These are phyloP conservation scores for Peromyscus attwateri DNA, from an alignment of 2,797 vertebrate genomes.

Conservation along the genomic window DNA sequence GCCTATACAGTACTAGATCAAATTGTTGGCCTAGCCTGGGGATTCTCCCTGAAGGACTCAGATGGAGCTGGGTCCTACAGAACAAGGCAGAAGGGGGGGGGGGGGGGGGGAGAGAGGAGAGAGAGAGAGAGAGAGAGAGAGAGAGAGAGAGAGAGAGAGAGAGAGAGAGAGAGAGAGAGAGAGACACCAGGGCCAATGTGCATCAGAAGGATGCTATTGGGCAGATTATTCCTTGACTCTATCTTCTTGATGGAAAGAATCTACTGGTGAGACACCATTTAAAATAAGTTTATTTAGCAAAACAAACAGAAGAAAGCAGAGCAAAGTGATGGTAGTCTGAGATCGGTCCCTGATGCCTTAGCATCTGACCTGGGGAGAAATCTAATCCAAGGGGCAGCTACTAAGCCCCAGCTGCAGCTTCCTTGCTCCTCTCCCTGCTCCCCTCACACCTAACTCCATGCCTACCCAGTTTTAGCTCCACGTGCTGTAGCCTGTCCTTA, in stretches of 20 bases:
- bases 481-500: not conserved
- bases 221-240: not conserved
- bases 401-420: fast-evolving
- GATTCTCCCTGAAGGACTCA: not conserved
- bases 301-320: not conserved
- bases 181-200: too few relatives aligned
- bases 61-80: not conserved
- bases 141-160: not conserved
- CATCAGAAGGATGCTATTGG: not conserved
- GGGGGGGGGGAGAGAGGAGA: too few relatives aligned
- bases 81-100: not conserved
- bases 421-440: not conserved
- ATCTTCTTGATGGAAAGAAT: not conserved
- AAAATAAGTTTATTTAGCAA: not conserved
- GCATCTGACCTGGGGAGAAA: not conserved
- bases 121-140: not conserved
- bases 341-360: not conserved
- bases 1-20: not conserved
- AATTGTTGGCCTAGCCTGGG: not conserved
- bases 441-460: not conserved
- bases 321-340: not conserved
- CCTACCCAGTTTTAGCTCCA: not conserved
- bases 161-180: too few relatives aligned
- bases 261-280: not conserved
- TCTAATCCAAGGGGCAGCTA: not conserved